Evolutionary conservation across 2,888 invertebrate species (phyloP).

Genomic region (Argynnis bischoffii): DNA sequence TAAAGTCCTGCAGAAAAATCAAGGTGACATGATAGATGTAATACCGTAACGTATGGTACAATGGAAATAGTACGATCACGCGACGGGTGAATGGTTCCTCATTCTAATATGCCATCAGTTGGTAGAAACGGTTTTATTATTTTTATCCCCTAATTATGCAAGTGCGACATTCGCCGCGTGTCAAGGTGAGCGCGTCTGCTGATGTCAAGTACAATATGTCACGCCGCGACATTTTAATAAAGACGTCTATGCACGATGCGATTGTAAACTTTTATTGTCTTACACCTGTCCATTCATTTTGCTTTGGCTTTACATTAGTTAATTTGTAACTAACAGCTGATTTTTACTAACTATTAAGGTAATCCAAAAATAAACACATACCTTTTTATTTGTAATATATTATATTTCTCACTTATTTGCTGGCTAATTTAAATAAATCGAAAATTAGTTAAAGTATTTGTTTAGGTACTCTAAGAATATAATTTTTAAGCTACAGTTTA

Average conservation of each 20-base stretch:
- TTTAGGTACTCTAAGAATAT: no score
- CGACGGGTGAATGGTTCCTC: slow-evolving; percentile 47
- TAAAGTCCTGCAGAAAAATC: no score
- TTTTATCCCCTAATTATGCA: slow-evolving; percentile 56
- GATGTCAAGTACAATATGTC: slow-evolving; percentile 39
- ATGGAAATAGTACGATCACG: slow-evolving; percentile 50
- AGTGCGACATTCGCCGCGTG: slow-evolving; percentile 61
- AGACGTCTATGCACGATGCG: slow-evolving; percentile 2
- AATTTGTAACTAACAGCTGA: neutral
- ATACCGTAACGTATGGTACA: slow-evolving; percentile 22
- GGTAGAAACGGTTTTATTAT: slow-evolving; percentile 52
- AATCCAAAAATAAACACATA: no score
- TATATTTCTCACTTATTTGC: no score
- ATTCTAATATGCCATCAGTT: slow-evolving; percentile 47
- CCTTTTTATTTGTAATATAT: no score
- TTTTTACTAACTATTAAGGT: no score
- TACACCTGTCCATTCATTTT: no score
- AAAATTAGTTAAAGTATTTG: no score
- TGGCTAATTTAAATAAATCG: no score
- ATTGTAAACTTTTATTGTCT: neutral
- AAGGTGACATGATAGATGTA: no score
- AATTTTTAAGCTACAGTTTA: no score
- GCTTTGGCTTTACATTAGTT: no score
- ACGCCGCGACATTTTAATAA: slow-evolving; percentile 29
- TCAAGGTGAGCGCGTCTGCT: slow-evolving; percentile 64